A percentile compares a stretch with the other conserved stretches of the same genome.
Conservation (phyloP, 2,888 invertebrate genomes). For the Lobophora halterata region DNA sequence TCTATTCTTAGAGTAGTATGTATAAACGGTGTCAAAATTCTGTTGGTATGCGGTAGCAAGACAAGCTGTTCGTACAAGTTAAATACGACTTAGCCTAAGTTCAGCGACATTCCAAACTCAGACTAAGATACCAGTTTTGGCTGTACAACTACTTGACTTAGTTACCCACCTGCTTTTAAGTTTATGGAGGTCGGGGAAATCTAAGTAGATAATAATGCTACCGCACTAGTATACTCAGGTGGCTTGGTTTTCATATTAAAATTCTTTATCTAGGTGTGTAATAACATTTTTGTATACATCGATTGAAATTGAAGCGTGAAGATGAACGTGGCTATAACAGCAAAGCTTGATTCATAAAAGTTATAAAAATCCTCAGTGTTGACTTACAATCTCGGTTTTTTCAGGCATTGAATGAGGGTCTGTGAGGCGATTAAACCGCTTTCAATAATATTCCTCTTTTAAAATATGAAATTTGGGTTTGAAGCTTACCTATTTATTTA, state of each 20-base stretch:
- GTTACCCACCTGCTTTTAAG: conserved; percentile 19
- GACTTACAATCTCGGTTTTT: conserved; percentile 14
- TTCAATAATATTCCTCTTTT: conserved; percentile 18
- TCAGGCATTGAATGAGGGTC: conserved; percentile 17
- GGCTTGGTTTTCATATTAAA: no score
- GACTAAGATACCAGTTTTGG: conserved; percentile 64
- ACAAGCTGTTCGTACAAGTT: conserved; percentile 70
- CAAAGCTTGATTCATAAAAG: not conserved
- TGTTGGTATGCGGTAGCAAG: conserved; percentile 69
- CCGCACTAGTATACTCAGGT: no score
- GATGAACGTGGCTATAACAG: not conserved
- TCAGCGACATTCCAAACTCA: conserved; percentile 63
- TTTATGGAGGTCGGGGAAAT: conserved; percentile 13
- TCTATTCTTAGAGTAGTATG: no score
- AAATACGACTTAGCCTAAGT: conserved; percentile 75
- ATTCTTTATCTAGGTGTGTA: no score
- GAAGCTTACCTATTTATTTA: conserved; percentile 4
- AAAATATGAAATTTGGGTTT: conserved; percentile 17
- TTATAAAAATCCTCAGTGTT: not conserved
- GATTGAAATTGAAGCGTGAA: not conserved
- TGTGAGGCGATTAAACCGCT: no score
- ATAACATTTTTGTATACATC: not conserved
- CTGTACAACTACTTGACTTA: conserved; percentile 54
- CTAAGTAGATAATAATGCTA: no score
- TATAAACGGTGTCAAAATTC: conserved; percentile 69